phyloP scores from a whole-genome alignment of 2,113 vertebrate species.

The Athene cunicularia region DNA sequence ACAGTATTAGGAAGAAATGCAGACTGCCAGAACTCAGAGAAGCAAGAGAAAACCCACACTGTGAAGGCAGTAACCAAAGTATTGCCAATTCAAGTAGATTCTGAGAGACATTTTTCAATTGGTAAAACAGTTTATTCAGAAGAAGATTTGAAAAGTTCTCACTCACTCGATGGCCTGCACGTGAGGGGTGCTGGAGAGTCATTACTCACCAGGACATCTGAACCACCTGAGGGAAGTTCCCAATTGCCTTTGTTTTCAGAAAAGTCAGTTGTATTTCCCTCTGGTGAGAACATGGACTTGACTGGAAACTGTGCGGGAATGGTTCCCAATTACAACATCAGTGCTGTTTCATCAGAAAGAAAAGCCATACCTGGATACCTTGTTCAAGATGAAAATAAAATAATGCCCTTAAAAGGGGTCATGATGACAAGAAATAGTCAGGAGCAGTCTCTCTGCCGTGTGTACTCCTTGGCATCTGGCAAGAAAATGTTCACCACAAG shows the following conservation, averaged over 20 bases:
- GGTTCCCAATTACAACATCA: background rate
- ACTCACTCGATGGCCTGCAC: background rate
- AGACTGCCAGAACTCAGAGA: background rate
- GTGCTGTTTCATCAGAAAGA: background rate
- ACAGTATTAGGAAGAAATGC: background rate
- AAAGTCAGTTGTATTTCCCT: background rate
- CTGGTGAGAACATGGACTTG: slow-evolving; percentile 1
- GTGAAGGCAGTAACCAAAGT: background rate
- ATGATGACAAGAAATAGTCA: fast-evolving
- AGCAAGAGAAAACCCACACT: background rate
- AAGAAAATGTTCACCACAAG: background rate
- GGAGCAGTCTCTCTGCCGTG: background rate
- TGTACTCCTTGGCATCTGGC: background rate
- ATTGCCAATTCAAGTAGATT: background rate
- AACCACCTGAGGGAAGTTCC: background rate
- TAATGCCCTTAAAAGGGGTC: background rate
- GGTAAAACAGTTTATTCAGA: background rate
- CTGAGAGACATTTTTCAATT: background rate
- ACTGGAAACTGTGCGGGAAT: background rate
- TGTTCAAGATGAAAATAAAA: background rate
- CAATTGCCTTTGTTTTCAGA: background rate
- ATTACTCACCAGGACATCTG: fast-evolving
- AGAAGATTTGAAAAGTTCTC: background rate
- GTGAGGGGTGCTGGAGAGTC: background rate
- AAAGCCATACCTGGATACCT: background rate